Percentiles rank a stretch among this genome's conserved stretches.
phyloP scores from a whole-genome alignment of 2,797 vertebrate species.

The Vipera latastei region DNA sequence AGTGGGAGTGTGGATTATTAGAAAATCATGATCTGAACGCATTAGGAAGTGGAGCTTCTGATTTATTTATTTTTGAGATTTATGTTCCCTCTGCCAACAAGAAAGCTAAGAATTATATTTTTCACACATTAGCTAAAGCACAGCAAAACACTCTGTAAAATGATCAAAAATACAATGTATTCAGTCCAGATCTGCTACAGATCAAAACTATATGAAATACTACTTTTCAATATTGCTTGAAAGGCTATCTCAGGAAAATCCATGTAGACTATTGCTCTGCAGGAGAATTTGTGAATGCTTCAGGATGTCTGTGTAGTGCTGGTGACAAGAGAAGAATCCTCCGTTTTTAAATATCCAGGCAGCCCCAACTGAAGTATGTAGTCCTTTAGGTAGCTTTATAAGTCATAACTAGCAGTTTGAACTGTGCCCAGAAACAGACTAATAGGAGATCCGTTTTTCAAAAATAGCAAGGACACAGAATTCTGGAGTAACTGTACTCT shows the following conservation, averaged over 20 bases:
- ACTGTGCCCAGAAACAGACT: not conserved
- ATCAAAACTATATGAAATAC: not conserved
- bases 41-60: not conserved
- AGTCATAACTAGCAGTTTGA: not conserved
- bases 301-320: not conserved
- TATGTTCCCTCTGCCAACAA: not conserved
- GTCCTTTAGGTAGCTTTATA: not conserved
- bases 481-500: not conserved
- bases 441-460: not conserved
- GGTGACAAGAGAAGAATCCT: not conserved
- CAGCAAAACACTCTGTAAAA: not conserved
- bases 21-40: not conserved
- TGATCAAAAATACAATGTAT: not conserved
- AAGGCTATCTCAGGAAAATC: not conserved
- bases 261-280: not conserved
- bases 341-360: not conserved
- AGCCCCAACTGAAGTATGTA: not conserved
- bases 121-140: not conserved
- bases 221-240: not conserved
- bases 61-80: not conserved
- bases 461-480: not conserved
- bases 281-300: not conserved
- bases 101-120: not conserved
- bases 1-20: not conserved
- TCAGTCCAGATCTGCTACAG: not conserved